A percentile compares a stretch with the other conserved stretches of the same genome.
These are phyloP conservation scores for Blastobasis adustella DNA, from an alignment of 2,888 invertebrate genomes.

Conservation along the genomic window DNA sequence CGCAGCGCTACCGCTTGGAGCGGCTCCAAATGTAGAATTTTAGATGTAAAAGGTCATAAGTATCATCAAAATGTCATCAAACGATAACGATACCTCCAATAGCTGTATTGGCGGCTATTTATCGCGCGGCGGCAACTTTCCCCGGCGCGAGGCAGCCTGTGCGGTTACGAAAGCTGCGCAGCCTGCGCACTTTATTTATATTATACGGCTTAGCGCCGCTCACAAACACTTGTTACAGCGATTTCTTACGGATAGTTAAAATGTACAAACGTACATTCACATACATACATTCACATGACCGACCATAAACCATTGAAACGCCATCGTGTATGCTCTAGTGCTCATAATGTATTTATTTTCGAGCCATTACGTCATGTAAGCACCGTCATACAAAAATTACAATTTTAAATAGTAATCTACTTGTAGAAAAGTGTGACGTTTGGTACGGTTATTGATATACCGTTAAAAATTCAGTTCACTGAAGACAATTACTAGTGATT, in stretches of 20 bases:
- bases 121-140: constrained; percentile 61
- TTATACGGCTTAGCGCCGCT: constrained; percentile 32
- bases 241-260: constrained; percentile 20
- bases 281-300: no score
- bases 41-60: constrained; percentile 6
- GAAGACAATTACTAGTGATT: constrained; percentile 13
- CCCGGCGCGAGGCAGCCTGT: constrained; percentile 33
- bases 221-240: constrained; percentile 29
- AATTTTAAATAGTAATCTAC: no score
- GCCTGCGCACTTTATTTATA: constrained; percentile 27
- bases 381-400: no score
- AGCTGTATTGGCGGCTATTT: constrained; percentile 30
- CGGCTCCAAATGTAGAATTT: constrained; percentile 1
- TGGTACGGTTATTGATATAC: constrained; percentile 9
- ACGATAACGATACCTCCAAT: constrained; percentile 26
- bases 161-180: constrained; percentile 67
- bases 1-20: constrained; percentile 1
- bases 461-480: constrained; percentile 18
- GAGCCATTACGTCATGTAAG: no score
- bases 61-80: constrained; percentile 8
- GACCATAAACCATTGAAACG: no score
- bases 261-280: no score
- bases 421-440: constrained; percentile 2
- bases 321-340: no score
- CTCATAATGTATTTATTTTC: no score